Base-by-base conservation (phyloP, 2,888 invertebrate genomes). In the Scaptomyza polygonia region DNA sequence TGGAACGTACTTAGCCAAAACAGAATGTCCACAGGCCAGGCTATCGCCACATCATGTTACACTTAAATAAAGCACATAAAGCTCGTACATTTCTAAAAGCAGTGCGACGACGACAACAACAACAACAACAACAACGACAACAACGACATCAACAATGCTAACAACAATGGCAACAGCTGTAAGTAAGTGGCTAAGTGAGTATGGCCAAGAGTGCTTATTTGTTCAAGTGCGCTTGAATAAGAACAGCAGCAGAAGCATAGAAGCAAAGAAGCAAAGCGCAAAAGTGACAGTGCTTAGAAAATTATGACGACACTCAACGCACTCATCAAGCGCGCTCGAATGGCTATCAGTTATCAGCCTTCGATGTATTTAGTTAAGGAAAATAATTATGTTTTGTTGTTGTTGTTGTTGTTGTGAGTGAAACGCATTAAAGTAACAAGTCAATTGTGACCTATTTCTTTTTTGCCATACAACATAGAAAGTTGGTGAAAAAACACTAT, bases 141-240 rank as follows among this genome's bases (percentile, higher is more conserved):
- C 47, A 30, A 21, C 52, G 30, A 43, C 56, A 58, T 30, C 66
- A 63, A 66, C 62, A 71, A 62, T 62, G 61, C 48, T 52, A 59
- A 61, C 74, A 77, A 77, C 77, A 67, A 77, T 72, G 68, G 58
- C 74, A 77, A 67, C 72, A 72, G 74, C 74, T 72, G 74, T 74
- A 77, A 77, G 71, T 69, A 70, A 78, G 76, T 75, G 78, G 69
- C 64, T 72, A 73, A 72, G 80, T 75, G 81, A 79, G 76, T 81
- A 70, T 68, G 80, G 68, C 75, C 72, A 79, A 72, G 80, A 79
- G 71, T 77, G 77, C 77, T 72, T 77, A 77, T 74, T 79, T 82
- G 70, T 68, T 77, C 74, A 77, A 81, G 82, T 77, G 70, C 66
- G 71, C 81, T 81, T 80, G 65, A 80, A 76, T 71, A 73, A 73